Evolutionary conservation across 2,888 invertebrate genomes (phyloP), one percentile per base, ranked within the genome.

Genomic region (Macrophya annulata): DNA sequence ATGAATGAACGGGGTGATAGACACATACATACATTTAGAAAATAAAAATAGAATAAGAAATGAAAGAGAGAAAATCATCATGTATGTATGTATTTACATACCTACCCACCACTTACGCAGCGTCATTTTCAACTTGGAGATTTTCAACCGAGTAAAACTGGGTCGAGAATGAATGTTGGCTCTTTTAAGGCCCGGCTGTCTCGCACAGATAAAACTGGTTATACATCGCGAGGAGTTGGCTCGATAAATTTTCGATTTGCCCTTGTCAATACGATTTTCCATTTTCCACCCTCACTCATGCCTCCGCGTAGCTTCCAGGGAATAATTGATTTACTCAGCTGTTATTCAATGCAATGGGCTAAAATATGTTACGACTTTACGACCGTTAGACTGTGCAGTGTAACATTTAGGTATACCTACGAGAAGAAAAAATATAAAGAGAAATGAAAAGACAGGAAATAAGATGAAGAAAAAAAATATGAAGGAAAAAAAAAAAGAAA

Each of bases 171-270:
- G 43, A 72, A 72, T 43, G 71, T 72, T 72, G 40, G 71, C 40
- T 72, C 71, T 72, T 85, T 68, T 59, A 43, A 45, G 72, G 68
- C 72, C 84, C 55, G 8, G 55, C 55, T 85, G 85, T 86, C 85
- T 71, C 81, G 48, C 48, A 68, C 77, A 84, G 85, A 86, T 86
- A 86, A 86, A 86, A 81, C 74, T 84, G 59, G 85, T 85, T 86
- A 86, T 86, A 84, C 79, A 74, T 71, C 62, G 62, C 62, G 55
- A 71, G 55, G 85, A 85, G 43, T 43, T 72, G 71, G 71, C 71
- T 72, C 71, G 71, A 72, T 72, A 72, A 72, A 72, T 72, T 72
- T 72, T 31, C 71, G 71, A 72, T 72, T 40, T 40, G n/a, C 71
- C 71, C 71, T 72, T 72, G 71, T 72, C 71, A 72, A 40, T 72